These are phyloP conservation scores for Thymelicus acteon DNA, from an alignment of 2,888 invertebrate species.

Conservation along the genomic window DNA sequence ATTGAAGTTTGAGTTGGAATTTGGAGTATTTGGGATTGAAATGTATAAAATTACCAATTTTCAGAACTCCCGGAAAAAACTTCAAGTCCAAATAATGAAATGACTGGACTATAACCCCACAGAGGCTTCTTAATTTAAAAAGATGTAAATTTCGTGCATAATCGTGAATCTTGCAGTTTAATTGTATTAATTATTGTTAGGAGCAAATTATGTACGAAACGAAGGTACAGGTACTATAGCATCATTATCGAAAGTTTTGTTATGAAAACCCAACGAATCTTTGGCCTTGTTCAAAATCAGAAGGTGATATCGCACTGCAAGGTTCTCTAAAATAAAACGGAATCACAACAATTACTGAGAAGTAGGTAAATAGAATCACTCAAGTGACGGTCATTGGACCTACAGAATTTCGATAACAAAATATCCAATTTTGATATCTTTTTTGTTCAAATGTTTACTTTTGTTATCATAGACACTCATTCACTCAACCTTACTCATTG, in stretches of 20 bases:
- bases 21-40: no score
- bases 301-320: slow-evolving; percentile 13
- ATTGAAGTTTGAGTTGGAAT: no score
- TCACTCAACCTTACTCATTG: neutral
- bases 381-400: slow-evolving; percentile 4
- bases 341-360: slow-evolving; percentile 7
- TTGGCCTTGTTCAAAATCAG: slow-evolving; percentile 17
- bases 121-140: no score
- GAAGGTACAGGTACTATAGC: slow-evolving; percentile 11
- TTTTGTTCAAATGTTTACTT: slow-evolving; percentile 9
- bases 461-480: neutral
- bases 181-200: neutral
- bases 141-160: no score
- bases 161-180: no score
- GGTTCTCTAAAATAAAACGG: slow-evolving; percentile 10
- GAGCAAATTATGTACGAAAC: neutral
- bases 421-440: slow-evolving; percentile 1
- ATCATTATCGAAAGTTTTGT: slow-evolving; percentile 19
- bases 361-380: slow-evolving; percentile 9
- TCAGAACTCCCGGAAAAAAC: no score
- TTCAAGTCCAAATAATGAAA: no score
- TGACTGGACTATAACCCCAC: no score
- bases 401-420: slow-evolving; percentile 4
- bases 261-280: slow-evolving; percentile 16
- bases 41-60: no score